Percentiles rank a stretch among this genome's conserved stretches.
Evolutionary conservation across 2,888 invertebrate species (phyloP).

Genomic region (Microctonus aethiopoides): DNA sequence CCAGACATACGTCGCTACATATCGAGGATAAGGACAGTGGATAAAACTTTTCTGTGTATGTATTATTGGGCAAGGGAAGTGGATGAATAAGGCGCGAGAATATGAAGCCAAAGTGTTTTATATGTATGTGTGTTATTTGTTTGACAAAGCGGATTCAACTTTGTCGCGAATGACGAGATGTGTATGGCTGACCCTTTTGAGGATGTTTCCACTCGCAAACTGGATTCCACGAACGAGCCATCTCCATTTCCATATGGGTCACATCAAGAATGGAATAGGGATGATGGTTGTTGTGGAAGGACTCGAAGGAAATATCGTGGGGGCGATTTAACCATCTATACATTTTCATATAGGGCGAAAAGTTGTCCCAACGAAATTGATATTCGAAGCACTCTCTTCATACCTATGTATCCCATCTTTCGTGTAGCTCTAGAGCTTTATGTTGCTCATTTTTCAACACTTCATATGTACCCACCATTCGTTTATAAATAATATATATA

Average conservation of each 20-base stretch:
- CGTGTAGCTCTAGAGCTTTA: not conserved
- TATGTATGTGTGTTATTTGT: not conserved
- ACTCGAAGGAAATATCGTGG: not conserved
- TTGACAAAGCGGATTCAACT: conserved; percentile 17
- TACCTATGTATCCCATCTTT: conserved; percentile 19
- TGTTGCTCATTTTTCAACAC: not conserved
- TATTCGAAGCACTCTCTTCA: conserved; percentile 56
- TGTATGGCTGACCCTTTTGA: conserved; percentile 57
- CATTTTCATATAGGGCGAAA: conserved; percentile 44
- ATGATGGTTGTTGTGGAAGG: conserved; percentile 16
- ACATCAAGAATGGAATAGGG: conserved; percentile 44
- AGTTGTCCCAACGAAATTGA: conserved; percentile 61
- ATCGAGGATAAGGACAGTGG: too few relatives aligned
- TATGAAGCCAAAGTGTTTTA: not conserved
- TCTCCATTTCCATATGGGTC: conserved; percentile 63
- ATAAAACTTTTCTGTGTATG: conserved; percentile 9
- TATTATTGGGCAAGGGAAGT: conserved; percentile 4
- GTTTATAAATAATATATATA: too few relatives aligned
- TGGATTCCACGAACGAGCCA: conserved; percentile 61
- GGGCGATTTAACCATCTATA: conserved; percentile 21
- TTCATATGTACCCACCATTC: too few relatives aligned
- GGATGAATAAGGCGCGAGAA: not conserved
- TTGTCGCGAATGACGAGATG: conserved; percentile 21
- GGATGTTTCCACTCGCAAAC: conserved; percentile 64
- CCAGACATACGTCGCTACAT: too few relatives aligned